Evolutionary conservation across 2,888 invertebrate genomes (phyloP).

Genomic region (Ganaspis brasiliensis): DNA sequence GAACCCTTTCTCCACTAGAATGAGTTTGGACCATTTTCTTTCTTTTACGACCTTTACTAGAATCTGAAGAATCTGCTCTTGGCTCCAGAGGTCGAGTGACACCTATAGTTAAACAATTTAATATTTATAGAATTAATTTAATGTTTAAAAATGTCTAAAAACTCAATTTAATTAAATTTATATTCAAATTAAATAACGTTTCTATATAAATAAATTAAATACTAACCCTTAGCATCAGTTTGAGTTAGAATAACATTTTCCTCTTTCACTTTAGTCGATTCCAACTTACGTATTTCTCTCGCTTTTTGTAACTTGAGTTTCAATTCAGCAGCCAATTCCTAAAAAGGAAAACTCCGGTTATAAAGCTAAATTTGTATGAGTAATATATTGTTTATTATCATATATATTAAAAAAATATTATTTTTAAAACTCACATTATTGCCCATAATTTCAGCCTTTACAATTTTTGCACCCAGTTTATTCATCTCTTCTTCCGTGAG

Average conservation of each 20-base stretch:
- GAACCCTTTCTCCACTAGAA: constrained; percentile 85
- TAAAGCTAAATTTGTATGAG: too few relatives aligned
- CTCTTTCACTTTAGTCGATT: constrained; percentile 51
- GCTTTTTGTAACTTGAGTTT: constrained; percentile 89
- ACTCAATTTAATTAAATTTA: too few relatives aligned
- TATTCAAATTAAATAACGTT: too few relatives aligned
- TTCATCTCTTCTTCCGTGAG: constrained; percentile 93
- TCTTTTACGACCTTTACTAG: constrained; percentile 79
- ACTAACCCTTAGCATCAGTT: constrained; percentile 84
- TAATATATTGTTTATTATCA: not conserved
- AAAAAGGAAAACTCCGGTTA: too few relatives aligned
- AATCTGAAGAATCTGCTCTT: constrained; percentile 70
- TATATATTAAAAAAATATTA: not conserved
- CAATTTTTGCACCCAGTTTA: constrained; percentile 92
- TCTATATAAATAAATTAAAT: too few relatives aligned
- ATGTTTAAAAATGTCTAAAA: too few relatives aligned
- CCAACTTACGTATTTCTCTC: constrained; percentile 80
- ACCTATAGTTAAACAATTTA: constrained; percentile 72
- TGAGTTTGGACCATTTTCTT: constrained; percentile 88
- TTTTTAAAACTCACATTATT: constrained; percentile 82
- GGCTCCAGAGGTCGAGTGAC: constrained; percentile 85
- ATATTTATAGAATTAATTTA: not conserved
- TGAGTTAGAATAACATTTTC: constrained; percentile 85
- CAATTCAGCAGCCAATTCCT: constrained; percentile 86
- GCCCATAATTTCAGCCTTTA: constrained; percentile 97